These are phyloP conservation scores for Leucoraja erinaceus DNA, from an alignment of 2,113 vertebrate species.

Conservation along the genomic window DNA sequence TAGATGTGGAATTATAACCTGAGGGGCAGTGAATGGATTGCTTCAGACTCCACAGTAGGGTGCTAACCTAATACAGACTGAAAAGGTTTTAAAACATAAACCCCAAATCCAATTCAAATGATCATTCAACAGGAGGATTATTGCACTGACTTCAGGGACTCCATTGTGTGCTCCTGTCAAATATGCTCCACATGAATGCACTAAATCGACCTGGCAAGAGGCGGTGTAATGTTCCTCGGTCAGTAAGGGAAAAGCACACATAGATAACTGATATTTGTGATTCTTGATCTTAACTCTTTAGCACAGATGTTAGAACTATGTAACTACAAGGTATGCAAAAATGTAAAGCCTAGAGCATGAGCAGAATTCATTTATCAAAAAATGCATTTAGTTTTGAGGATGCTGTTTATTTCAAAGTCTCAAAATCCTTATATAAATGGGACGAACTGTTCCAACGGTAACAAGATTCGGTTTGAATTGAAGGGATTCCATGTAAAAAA, in stretches of 20 bases:
- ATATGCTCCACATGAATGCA: not conserved
- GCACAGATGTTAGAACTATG: not conserved
- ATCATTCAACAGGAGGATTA: not conserved
- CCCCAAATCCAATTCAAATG: not conserved
- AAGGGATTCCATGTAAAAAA: not conserved
- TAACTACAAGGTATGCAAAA: not conserved
- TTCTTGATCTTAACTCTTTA: slow-evolving; percentile 8
- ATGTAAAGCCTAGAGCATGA: not conserved
- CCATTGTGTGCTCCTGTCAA: not conserved
- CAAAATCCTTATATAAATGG: not conserved
- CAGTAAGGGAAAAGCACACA: not conserved
- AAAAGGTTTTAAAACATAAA: slow-evolving; percentile 15
- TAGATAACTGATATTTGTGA: not conserved
- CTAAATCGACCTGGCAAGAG: not conserved
- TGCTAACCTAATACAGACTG: not conserved
- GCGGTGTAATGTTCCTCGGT: not conserved
- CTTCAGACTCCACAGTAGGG: not conserved
- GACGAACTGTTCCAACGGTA: not conserved
- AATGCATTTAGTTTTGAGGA: not conserved
- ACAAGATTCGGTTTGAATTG: not conserved
- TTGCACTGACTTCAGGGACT: slow-evolving; percentile 9
- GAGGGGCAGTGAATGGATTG: slow-evolving; percentile 10
- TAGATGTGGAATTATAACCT: slow-evolving; percentile 15
- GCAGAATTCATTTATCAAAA: not conserved
- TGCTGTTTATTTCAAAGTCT: not conserved